Evolutionary conservation across 2,797 vertebrate species (phyloP).

Genomic region (Cottoperca gobio): DNA sequence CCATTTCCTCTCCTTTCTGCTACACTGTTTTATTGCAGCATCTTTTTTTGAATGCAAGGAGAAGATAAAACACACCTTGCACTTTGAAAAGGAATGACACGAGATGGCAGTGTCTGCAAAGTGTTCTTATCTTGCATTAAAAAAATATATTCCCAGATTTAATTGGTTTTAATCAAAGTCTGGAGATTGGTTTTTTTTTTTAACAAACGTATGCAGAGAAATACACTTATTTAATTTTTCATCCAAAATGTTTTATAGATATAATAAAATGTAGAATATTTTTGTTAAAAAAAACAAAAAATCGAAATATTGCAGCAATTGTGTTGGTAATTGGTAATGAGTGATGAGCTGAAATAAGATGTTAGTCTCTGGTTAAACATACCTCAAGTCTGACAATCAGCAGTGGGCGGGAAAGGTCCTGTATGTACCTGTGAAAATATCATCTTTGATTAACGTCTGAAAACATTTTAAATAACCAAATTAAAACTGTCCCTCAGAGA

Average conservation of each 20-base stretch:
- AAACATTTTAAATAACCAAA: not conserved
- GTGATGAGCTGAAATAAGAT: not conserved
- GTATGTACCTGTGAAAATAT: not conserved
- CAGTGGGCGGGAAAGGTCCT: not conserved
- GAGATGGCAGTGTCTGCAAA: conserved; percentile 38
- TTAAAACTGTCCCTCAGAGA: not conserved
- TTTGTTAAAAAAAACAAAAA: not conserved
- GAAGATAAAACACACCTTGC: not conserved
- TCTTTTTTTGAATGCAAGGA: not conserved
- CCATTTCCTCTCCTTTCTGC: not conserved
- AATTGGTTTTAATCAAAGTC: not conserved
- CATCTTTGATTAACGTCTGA: not conserved
- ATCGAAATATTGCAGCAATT: not conserved
- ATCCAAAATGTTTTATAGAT: not conserved
- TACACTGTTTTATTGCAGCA: not conserved
- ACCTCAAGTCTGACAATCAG: not conserved
- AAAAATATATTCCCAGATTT: not conserved
- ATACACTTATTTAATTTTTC: not conserved
- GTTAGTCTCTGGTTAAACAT: not conserved
- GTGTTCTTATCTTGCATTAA: not conserved
- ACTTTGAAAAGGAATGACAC: conserved; percentile 4
- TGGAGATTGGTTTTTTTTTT: not conserved
- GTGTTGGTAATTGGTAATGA: not conserved
- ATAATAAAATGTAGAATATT: too few species aligned
- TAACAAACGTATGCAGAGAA: not conserved